phyloP scores from a whole-genome alignment of 2,888 invertebrate genomes.

The Chymomyza procnemis region DNA sequence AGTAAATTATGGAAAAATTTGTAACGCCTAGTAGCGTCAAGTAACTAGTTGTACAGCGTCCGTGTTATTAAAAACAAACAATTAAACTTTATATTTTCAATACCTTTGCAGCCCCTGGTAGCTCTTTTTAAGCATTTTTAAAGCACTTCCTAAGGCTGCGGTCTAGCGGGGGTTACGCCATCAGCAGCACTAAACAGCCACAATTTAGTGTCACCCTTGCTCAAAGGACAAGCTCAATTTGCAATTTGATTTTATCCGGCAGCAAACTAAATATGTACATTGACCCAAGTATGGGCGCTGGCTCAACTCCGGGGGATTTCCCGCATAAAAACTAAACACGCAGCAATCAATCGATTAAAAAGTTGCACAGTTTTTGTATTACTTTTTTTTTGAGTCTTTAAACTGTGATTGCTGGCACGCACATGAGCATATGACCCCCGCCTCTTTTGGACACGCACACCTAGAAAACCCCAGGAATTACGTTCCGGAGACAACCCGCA shows the following conservation, averaged over 20 bases:
- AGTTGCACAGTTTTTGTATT: constrained; percentile 40
- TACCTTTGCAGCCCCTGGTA: too few species aligned
- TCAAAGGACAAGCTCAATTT: constrained; percentile 43
- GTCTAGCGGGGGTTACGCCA: not conserved
- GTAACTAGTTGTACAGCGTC: too few species aligned
- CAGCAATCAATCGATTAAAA: constrained; percentile 69
- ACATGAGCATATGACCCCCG: constrained; percentile 42
- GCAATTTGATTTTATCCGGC: constrained; percentile 61
- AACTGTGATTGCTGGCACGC: constrained; percentile 35
- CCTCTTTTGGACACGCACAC: not conserved
- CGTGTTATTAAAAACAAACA: too few species aligned
- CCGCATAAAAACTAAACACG: constrained; percentile 37
- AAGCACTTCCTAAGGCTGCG: not conserved
- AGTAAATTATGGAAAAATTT: too few species aligned
- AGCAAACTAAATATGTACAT: not conserved
- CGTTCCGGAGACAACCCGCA: constrained; percentile 41
- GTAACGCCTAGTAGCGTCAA: too few species aligned
- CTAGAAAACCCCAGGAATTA: not conserved
- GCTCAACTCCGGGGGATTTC: not conserved
- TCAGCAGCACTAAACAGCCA: not conserved
- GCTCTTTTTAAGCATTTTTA: not conserved
- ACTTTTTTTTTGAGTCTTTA: constrained; percentile 1
- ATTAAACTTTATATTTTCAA: too few species aligned
- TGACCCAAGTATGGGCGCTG: not conserved
- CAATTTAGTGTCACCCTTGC: not conserved